These are phyloP conservation scores for Kobus ellipsiprymnus DNA, from an alignment of 2,113 vertebrate genomes.

Conservation along the genomic window DNA sequence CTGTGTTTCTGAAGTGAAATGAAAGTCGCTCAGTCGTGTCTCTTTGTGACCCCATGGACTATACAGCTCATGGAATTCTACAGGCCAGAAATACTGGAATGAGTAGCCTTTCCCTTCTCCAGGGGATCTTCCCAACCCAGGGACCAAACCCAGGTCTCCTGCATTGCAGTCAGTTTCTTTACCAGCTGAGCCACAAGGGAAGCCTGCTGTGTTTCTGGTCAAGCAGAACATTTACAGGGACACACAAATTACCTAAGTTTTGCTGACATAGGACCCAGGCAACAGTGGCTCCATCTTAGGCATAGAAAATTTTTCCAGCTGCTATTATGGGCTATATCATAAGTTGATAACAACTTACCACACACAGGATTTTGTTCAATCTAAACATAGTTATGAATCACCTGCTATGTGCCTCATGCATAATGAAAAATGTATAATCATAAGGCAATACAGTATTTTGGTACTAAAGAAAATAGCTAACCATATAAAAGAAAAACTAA, in stretches of 20 bases:
- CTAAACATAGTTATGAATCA: not conserved
- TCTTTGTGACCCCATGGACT: not conserved
- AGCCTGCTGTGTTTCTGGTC: not conserved
- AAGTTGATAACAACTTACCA: not conserved
- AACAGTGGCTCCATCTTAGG: not conserved
- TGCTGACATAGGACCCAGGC: not conserved
- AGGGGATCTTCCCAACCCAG: not conserved
- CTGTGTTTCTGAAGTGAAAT: not conserved
- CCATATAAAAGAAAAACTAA: not conserved
- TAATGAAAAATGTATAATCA: not conserved
- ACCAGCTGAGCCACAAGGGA: not conserved
- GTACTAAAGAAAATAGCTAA: not conserved
- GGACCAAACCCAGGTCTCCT: not conserved
- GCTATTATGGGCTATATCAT: not conserved
- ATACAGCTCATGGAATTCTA: not conserved
- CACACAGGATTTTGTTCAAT: not conserved
- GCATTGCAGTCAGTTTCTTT: not conserved
- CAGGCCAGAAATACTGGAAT: not conserved
- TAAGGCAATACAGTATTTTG: not conserved
- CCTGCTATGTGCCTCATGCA: not conserved
- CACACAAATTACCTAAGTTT: not conserved
- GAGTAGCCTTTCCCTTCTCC: not conserved
- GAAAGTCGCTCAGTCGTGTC: rapidly evolving
- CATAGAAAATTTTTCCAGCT: not conserved
- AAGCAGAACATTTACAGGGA: not conserved